A percentile compares a stretch with the other conserved stretches of the same genome.
Conservation (phyloP, 2,113 vertebrate genomes). For the Actinemys pallida region DNA sequence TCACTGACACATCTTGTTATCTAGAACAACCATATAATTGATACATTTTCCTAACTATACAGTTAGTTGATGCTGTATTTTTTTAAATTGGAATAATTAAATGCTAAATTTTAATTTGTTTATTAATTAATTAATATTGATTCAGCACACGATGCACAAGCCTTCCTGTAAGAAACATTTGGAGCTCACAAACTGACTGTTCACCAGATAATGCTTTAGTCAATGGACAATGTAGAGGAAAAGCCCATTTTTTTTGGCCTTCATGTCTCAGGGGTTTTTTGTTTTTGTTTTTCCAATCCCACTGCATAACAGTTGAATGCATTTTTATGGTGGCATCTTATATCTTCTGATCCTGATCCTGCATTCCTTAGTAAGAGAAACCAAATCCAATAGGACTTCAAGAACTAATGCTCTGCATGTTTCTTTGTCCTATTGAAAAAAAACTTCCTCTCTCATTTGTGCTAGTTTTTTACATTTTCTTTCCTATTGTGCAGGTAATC, state of each 20-base stretch:
- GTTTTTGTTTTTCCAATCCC: not conserved
- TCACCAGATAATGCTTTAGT: not conserved
- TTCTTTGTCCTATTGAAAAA: slow-evolving; percentile 18
- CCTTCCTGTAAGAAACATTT: not conserved
- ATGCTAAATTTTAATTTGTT: not conserved
- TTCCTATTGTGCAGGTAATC: rapidly evolving
- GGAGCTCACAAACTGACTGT: not conserved
- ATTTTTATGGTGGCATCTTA: slow-evolving; percentile 14
- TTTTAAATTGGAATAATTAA: not conserved
- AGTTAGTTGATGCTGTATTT: not conserved
- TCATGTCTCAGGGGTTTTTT: not conserved
- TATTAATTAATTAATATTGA: not conserved
- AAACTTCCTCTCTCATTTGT: not conserved
- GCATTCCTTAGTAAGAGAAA: not conserved
- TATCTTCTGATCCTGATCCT: not conserved
- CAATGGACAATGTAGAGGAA: not conserved
- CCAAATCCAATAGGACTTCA: not conserved
- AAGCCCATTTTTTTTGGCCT: not conserved
- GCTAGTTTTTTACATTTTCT: not conserved
- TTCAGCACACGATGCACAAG: not conserved
- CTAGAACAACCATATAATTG: not conserved
- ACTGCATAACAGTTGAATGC: not conserved
- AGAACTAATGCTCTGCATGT: not conserved
- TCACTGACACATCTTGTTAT: not conserved
- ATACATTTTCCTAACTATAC: not conserved